Evolutionary conservation across 2,113 vertebrate species (phyloP).

Genomic region (Aspiorhynchus laticeps): DNA sequence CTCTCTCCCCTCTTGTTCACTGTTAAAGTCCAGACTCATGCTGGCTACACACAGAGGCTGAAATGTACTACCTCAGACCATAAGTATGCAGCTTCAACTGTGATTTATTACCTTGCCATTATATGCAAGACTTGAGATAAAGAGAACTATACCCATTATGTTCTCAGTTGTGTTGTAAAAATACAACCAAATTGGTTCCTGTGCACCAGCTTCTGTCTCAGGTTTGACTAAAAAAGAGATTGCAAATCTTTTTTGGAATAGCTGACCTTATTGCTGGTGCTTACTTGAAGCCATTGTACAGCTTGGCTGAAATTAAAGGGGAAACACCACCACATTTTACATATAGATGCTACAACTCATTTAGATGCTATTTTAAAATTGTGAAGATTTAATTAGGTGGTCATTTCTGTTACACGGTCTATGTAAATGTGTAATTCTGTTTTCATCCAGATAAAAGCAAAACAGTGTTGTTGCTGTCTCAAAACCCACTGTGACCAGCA

Average conservation of each 20-base stretch:
- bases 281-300: conserved; percentile 13
- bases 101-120: conserved; percentile 16
- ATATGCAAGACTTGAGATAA: conserved; percentile 24
- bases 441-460: conserved; percentile 3
- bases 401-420: conserved; percentile 17
- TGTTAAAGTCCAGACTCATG: conserved; percentile 81
- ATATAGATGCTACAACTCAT: neutral
- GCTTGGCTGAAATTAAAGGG: neutral
- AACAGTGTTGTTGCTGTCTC: neutral
- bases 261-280: conserved; percentile 33
- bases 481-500: conserved; percentile 5
- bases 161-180: neutral
- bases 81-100: conserved; percentile 83
- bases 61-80: conserved; percentile 72
- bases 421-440: neutral
- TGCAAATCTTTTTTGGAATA: conserved; percentile 18
- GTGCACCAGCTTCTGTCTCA: conserved; percentile 29
- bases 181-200: conserved; percentile 2
- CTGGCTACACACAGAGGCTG: conserved; percentile 6
- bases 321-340: neutral
- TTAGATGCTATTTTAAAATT: neutral
- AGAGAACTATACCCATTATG: neutral
- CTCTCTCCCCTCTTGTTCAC: neutral
- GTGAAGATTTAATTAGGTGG: neutral
- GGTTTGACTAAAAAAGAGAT: conserved; percentile 23